Conservation (phyloP, 2,888 invertebrate genomes). For the Monoplex corrugatus region DNA sequence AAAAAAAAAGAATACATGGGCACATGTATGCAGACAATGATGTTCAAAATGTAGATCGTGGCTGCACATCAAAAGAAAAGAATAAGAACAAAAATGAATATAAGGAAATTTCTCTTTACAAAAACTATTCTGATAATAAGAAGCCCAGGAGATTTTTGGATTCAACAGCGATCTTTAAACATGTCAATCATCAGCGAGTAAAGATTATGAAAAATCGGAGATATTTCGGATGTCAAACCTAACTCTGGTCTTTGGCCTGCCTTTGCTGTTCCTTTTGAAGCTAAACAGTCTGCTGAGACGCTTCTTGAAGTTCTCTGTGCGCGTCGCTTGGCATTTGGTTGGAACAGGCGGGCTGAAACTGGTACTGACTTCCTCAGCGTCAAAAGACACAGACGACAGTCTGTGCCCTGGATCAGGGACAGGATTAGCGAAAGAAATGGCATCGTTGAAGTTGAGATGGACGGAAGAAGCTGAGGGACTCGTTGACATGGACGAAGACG, state of each 20-base stretch:
- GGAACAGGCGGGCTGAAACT: slow-evolving; percentile 37
- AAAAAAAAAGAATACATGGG: too few species aligned
- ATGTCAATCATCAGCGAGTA: too few species aligned
- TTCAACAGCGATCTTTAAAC: too few species aligned
- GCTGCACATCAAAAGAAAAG: too few species aligned
- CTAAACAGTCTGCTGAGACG: slow-evolving; percentile 47
- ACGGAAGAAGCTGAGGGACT: slow-evolving; percentile 26
- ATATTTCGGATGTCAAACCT: slow-evolving; percentile 52
- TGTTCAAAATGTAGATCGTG: too few species aligned
- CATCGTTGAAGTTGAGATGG: slow-evolving; percentile 49
- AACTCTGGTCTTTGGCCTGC: slow-evolving; percentile 47
- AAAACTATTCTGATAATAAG: too few species aligned
- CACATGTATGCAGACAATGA: too few species aligned
- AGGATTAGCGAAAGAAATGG: slow-evolving; percentile 49
- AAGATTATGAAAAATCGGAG: slow-evolving; percentile 44
- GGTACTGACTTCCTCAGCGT: slow-evolving; percentile 34
- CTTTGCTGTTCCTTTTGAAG: slow-evolving; percentile 28
- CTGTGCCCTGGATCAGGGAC: slow-evolving; percentile 35
- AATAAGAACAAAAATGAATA: too few species aligned
- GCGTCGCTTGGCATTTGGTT: neutral
- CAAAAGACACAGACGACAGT: slow-evolving; percentile 52
- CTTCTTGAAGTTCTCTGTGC: slow-evolving; percentile 37
- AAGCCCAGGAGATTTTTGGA: too few species aligned
- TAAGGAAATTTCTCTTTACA: too few species aligned
- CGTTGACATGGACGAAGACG: neutral